Percentiles rank a stretch among this genome's conserved stretches.
Conservation (phyloP, 2,888 invertebrate genomes). For the Drosophila aldrichi region DNA sequence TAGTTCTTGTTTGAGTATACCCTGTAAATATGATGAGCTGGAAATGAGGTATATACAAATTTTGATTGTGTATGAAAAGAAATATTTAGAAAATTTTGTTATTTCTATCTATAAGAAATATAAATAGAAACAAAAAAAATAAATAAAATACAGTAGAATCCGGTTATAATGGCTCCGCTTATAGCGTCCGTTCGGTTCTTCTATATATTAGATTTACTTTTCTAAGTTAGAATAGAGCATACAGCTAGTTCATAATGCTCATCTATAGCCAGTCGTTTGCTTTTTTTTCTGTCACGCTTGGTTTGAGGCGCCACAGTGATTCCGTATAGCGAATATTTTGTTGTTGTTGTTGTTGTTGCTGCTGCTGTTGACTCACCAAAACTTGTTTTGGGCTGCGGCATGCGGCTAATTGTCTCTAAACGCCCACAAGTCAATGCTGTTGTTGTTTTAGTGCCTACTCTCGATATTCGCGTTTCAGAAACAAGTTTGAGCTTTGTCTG, state of each 20-base stretch:
- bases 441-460: constrained; percentile 27
- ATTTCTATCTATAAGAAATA: too few relatives aligned
- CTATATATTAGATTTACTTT: too few relatives aligned
- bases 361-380: constrained; percentile 65
- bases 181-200: too few relatives aligned
- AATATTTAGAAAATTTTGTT: too few relatives aligned
- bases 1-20: constrained; percentile 30
- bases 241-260: neutral
- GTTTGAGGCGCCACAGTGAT: constrained; percentile 34
- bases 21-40: neutral
- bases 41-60: neutral
- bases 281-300: constrained; percentile 23
- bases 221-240: too few relatives aligned
- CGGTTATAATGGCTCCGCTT: too few relatives aligned
- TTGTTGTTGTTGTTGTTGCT: constrained; percentile 34
- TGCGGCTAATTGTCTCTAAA: constrained; percentile 75
- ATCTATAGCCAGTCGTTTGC: neutral
- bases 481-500: constrained; percentile 50
- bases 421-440: constrained; percentile 61
- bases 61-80: too few relatives aligned
- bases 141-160: too few relatives aligned
- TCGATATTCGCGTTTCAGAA: constrained; percentile 44
- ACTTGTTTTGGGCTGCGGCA: constrained; percentile 74
- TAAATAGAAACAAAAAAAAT: too few relatives aligned
- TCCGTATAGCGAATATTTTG: constrained; percentile 24